phyloP scores from a whole-genome alignment of 2,113 vertebrate genomes.

The Myotis lucifugus region DNA sequence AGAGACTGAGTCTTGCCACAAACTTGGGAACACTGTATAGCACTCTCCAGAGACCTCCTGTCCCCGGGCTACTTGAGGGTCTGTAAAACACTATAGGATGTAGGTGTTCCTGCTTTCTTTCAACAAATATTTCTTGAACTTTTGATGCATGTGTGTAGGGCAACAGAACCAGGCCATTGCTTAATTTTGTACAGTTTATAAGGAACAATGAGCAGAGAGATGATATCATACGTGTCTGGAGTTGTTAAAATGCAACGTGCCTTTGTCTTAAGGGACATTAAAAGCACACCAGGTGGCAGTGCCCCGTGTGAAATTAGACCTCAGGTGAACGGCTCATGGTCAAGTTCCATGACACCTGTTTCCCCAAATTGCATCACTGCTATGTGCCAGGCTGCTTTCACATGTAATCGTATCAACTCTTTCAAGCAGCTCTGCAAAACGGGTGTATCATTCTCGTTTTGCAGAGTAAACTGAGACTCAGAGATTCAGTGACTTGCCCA shows the following conservation, averaged over 20 bases:
- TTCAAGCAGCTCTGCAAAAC: conserved; percentile 38
- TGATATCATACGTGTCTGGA: not conserved
- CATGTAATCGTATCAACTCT: not conserved
- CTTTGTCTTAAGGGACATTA: conserved; percentile 9
- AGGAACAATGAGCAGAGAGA: not conserved
- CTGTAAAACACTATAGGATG: not conserved
- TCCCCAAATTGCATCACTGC: not conserved
- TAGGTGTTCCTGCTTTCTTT: not conserved
- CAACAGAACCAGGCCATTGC: not conserved
- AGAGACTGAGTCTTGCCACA: not conserved
- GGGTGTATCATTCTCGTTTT: not conserved
- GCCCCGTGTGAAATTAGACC: not conserved
- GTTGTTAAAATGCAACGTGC: conserved; percentile 1
- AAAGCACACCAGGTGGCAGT: conserved; percentile 30
- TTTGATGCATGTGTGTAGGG: not conserved
- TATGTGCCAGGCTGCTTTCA: not conserved
- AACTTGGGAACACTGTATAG: not conserved
- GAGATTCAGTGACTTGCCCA: not conserved
- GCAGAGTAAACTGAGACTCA: not conserved
- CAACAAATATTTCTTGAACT: not conserved
- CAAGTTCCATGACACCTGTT: not conserved
- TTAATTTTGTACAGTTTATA: not conserved
- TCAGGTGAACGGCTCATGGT: not conserved
- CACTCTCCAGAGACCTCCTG: not conserved
- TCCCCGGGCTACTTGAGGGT: not conserved